These are phyloP conservation scores for Cyrtodaria siliqua DNA, from an alignment of 2,888 invertebrate genomes.

Conservation along the genomic window DNA sequence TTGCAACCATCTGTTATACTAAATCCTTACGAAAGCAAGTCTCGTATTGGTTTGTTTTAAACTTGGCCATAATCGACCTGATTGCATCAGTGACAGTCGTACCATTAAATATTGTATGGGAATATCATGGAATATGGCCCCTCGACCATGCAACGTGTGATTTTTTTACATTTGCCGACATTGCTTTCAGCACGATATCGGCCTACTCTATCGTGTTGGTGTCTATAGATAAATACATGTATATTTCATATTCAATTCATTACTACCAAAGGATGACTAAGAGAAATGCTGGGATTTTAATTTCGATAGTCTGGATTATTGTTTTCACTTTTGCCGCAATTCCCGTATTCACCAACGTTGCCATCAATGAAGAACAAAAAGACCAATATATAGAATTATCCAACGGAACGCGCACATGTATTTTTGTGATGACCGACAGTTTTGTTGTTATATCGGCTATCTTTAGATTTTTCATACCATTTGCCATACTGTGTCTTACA, in stretches of 20 bases:
- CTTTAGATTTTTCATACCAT: conserved; percentile 66
- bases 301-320: conserved; percentile 59
- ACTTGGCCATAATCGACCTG: conserved; percentile 67
- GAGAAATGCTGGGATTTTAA: conserved; percentile 42
- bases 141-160: conserved; percentile 59
- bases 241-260: conserved; percentile 68
- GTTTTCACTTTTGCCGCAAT: conserved; percentile 61
- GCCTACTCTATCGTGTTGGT: conserved; percentile 69
- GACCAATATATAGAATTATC: conserved; percentile 37
- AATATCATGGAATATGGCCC: conserved; percentile 67
- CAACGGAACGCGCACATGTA: conserved; percentile 53
- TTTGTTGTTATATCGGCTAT: conserved; percentile 62
- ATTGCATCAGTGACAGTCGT: conserved; percentile 64
- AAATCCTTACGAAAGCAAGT: conserved; percentile 48
- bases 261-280: conserved; percentile 63
- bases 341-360: conserved; percentile 63
- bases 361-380: conserved; percentile 42
- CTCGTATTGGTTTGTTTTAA: conserved; percentile 73
- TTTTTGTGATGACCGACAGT: conserved; percentile 67
- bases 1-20: conserved; percentile 64
- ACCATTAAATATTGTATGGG: conserved; percentile 71
- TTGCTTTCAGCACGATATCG: conserved; percentile 67
- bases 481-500: conserved; percentile 68
- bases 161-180: conserved; percentile 65
- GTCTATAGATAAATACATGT: conserved; percentile 71